Percentiles rank a stretch among this genome's conserved stretches.
Evolutionary conservation across 2,113 vertebrate species (phyloP).

Genomic region (Ivindomyrus marchei): DNA sequence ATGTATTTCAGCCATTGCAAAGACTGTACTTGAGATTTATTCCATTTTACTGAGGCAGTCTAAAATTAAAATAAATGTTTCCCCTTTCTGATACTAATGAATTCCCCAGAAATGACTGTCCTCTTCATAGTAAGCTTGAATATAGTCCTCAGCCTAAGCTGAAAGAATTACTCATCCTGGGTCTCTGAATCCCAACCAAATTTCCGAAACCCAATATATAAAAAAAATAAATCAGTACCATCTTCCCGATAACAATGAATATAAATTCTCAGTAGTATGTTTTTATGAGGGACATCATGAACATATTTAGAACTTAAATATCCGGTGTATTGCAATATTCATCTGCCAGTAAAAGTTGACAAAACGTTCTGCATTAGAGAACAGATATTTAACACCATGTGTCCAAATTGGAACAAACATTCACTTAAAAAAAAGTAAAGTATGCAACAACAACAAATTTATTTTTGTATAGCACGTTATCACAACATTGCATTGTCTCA

Average conservation of each 20-base stretch:
- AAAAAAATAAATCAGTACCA: neutral
- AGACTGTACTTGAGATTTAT: neutral
- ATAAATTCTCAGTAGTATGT: neutral
- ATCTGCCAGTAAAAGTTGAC: neutral
- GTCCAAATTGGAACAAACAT: neutral
- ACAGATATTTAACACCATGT: neutral
- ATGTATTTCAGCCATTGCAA: neutral
- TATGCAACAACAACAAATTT: no score
- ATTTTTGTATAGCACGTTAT: no score
- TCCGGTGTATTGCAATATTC: neutral
- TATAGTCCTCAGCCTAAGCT: neutral
- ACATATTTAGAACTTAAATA: neutral
- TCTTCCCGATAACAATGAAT: neutral
- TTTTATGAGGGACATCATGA: neutral
- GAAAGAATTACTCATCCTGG: neutral
- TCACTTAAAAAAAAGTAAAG: neutral
- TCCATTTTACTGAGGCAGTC: neutral
- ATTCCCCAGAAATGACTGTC: neutral
- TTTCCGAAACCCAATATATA: neutral
- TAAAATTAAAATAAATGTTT: neutral
- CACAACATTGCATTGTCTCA: no score
- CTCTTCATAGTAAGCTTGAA: neutral
- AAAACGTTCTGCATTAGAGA: neutral
- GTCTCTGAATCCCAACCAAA: neutral
- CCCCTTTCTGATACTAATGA: neutral